phyloP scores from a whole-genome alignment of 1,140 invertebrate species.

The Hydropsyche tenuis region DNA sequence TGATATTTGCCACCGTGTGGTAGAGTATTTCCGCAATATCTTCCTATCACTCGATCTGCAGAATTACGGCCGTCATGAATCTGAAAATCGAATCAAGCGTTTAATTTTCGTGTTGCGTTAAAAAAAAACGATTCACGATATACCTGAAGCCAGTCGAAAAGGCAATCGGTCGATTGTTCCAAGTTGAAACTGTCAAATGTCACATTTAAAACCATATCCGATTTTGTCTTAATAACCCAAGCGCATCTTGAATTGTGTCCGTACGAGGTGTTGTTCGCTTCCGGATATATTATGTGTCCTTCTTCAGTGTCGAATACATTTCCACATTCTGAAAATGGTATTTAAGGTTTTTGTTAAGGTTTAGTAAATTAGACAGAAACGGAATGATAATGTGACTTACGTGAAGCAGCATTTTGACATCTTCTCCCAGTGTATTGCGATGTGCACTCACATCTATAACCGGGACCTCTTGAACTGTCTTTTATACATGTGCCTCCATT shows the following conservation, averaged over 20 bases:
- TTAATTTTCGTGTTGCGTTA: too few relatives aligned
- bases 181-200: slow-evolving; percentile 79
- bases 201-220: slow-evolving; percentile 76
- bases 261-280: slow-evolving; percentile 64
- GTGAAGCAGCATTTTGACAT: slow-evolving; percentile 16
- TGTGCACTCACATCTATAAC: slow-evolving; percentile 68
- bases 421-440: slow-evolving; percentile 56
- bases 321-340: slow-evolving; percentile 68
- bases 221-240: slow-evolving; percentile 75
- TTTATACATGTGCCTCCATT: slow-evolving; percentile 82
- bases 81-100: slow-evolving; percentile 56
- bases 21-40: slow-evolving; percentile 74
- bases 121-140: too few relatives aligned
- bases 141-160: slow-evolving; percentile 74
- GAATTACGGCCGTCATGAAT: slow-evolving; percentile 80
- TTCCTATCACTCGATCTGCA: slow-evolving; percentile 71
- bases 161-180: slow-evolving; percentile 68
- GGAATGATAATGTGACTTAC: slow-evolving; percentile 31
- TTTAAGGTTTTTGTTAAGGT: too few relatives aligned
- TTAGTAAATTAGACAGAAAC: too few relatives aligned
- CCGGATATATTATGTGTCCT: too few relatives aligned
- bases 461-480: slow-evolving; percentile 53
- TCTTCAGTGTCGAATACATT: too few relatives aligned
- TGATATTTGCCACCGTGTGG: slow-evolving; percentile 73
- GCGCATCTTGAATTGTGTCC: slow-evolving; percentile 78